These are phyloP conservation scores for Scaptodrosophila latifasciaeformis DNA, from an alignment of 2,888 invertebrate genomes.

Conservation along the genomic window DNA sequence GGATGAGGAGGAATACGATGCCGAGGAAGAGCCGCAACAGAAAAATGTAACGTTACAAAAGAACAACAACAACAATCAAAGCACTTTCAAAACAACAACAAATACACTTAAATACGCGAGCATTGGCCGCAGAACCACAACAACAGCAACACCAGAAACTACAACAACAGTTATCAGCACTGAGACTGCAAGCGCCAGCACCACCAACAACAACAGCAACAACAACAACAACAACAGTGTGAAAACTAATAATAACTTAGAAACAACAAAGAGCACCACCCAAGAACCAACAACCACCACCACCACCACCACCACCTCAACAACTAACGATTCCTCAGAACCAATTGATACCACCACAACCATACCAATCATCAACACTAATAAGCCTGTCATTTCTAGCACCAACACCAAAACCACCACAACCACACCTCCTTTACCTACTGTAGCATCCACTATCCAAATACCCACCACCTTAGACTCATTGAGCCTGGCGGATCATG, in stretches of 20 bases:
- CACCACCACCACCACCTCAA: slow-evolving; percentile 37
- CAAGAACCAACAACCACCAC: slow-evolving; percentile 31
- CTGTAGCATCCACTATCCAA: slow-evolving; percentile 38
- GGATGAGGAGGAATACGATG: slow-evolving; percentile 44
- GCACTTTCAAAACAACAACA: no score
- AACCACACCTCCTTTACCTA: slow-evolving; percentile 43
- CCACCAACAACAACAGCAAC: slow-evolving; percentile 30
- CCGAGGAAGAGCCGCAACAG: slow-evolving; percentile 51
- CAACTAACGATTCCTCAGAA: slow-evolving; percentile 66
- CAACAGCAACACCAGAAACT: slow-evolving; percentile 46
- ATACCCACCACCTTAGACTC: slow-evolving; percentile 24
- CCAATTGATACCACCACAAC: slow-evolving; percentile 62
- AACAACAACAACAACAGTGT: slow-evolving; percentile 49
- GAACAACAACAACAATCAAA: slow-evolving; percentile 71
- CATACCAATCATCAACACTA: slow-evolving; percentile 35
- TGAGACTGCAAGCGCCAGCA: slow-evolving; percentile 50
- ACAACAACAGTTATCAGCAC: slow-evolving; percentile 42
- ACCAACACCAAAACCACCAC: slow-evolving; percentile 47
- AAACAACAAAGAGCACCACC: slow-evolving; percentile 38
- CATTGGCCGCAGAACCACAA: slow-evolving; percentile 70
- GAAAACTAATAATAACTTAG: slow-evolving; percentile 43
- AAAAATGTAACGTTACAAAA: slow-evolving; percentile 73
- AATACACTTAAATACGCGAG: slow-evolving; percentile 71
- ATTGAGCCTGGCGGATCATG: slow-evolving; percentile 30
- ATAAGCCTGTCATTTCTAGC: slow-evolving; percentile 41